These are phyloP conservation scores for Mesorhabditis sp. DNA, from an alignment of 2,888 invertebrate species.

Conservation along the genomic window DNA sequence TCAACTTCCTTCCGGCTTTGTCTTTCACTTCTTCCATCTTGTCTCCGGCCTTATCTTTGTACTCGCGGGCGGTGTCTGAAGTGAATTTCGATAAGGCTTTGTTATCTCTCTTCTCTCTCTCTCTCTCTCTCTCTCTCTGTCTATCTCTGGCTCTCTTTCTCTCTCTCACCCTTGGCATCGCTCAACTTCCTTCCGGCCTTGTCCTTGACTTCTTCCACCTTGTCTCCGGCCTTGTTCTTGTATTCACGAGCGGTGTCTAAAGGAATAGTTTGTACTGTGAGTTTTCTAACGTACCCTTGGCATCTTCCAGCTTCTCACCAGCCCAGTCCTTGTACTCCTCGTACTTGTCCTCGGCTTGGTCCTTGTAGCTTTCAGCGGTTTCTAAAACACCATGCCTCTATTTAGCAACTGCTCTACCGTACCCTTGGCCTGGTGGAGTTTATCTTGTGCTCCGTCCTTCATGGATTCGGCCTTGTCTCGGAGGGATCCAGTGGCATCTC, in stretches of 20 bases:
- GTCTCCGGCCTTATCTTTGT: constrained; percentile 4
- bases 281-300: neutral
- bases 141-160: neutral
- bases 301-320: neutral
- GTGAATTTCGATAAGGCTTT: neutral
- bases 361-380: constrained; percentile 2
- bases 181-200: neutral
- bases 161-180: neutral
- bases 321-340: constrained; percentile 2
- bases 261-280: neutral
- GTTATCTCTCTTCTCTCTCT: neutral
- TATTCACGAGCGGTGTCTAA: constrained; percentile 6
- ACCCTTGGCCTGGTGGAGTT: neutral
- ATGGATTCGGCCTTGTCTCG: neutral
- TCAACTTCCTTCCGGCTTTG: neutral
- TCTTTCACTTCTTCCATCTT: neutral
- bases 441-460: neutral
- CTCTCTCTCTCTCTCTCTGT: neutral
- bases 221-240: constrained; percentile 4
- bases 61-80: constrained; percentile 6
- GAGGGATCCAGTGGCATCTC: neutral
- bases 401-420: neutral
- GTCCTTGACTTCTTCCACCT: neutral
- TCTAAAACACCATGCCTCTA: neutral
- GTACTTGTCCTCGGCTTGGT: neutral